phyloP scores from a whole-genome alignment of 2,113 vertebrate species.

The Ophiodon elongatus region DNA sequence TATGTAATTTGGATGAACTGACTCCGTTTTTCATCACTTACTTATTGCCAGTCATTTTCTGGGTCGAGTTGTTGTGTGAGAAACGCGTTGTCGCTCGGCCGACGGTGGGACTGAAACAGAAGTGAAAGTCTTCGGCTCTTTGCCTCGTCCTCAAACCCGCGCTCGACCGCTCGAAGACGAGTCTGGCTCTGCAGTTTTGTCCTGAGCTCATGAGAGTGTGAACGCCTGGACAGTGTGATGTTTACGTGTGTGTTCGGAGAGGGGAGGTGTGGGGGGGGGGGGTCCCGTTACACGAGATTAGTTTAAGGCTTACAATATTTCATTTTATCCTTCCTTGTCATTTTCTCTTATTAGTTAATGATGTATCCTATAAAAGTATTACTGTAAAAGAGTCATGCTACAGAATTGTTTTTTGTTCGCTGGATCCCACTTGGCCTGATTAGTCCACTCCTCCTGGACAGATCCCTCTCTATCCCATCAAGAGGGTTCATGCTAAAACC shows the following conservation, averaged over 20 bases:
- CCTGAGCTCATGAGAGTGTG: constrained; percentile 76
- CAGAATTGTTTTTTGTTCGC: constrained; percentile 61
- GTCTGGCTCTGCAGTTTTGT: constrained; percentile 61
- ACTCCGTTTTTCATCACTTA: neutral
- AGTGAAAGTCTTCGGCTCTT: constrained; percentile 4
- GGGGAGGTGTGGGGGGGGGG: neutral
- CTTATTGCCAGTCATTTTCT: constrained; percentile 52
- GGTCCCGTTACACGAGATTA: constrained; percentile 53
- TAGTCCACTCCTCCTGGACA: constrained; percentile 57
- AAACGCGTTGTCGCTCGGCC: neutral
- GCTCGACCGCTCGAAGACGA: no score
- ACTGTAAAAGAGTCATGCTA: constrained; percentile 80
- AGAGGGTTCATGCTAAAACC: neutral
- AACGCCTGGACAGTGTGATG: constrained; percentile 20
- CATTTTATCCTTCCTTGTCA: constrained; percentile 37
- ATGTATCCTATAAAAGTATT: constrained; percentile 70
- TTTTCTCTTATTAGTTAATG: constrained; percentile 46
- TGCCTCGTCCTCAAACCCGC: constrained; percentile 17
- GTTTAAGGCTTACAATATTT: constrained; percentile 78
- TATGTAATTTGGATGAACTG: constrained; percentile 9
- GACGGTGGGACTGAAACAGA: constrained; percentile 34
- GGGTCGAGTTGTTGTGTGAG: neutral
- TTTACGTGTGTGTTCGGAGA: constrained; percentile 20
- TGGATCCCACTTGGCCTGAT: constrained; percentile 56
- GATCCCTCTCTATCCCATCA: neutral